phyloP scores from a whole-genome alignment of 2,888 invertebrate species.

The Parnassius mnemosyne region DNA sequence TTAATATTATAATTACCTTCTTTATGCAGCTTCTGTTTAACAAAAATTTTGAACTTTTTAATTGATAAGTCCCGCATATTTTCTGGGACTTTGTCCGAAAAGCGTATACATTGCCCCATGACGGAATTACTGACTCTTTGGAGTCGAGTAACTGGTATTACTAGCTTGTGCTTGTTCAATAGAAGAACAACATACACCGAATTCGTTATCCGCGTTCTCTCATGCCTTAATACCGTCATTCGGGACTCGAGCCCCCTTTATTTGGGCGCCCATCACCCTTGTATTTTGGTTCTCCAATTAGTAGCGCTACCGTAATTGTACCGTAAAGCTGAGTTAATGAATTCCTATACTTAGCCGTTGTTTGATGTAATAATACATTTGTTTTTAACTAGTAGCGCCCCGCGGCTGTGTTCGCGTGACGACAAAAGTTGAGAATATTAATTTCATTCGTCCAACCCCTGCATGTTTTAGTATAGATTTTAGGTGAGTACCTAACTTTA shows the following conservation, averaged over 20 bases:
- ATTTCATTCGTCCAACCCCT: slow-evolving; percentile 9
- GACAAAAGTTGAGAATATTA: slow-evolving; percentile 12
- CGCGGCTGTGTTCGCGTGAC: slow-evolving; percentile 4
- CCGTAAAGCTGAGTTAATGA: slow-evolving; percentile 48
- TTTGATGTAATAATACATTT: slow-evolving; percentile 41
- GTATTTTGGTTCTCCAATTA: slow-evolving; percentile 55
- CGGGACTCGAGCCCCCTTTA: slow-evolving; percentile 36
- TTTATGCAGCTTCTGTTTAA: too few relatives aligned
- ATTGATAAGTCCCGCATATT: too few relatives aligned
- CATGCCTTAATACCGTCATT: neutral
- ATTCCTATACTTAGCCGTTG: slow-evolving; percentile 40
- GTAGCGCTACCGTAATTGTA: slow-evolving; percentile 38
- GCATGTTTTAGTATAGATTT: too few relatives aligned
- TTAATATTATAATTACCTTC: too few relatives aligned
- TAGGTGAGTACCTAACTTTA: too few relatives aligned
- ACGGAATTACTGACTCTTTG: too few relatives aligned
- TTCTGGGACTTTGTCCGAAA: too few relatives aligned
- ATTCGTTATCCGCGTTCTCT: slow-evolving; percentile 1
- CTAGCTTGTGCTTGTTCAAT: too few relatives aligned
- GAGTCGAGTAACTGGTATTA: too few relatives aligned
- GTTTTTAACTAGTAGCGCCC: slow-evolving; percentile 16
- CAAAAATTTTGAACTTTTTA: too few relatives aligned
- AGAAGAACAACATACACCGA: too few relatives aligned
- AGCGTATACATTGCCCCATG: too few relatives aligned
- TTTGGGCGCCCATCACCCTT: slow-evolving; percentile 37